phyloP scores from a whole-genome alignment of 2,888 invertebrate species.

The Melangyna quadrimaculata region DNA sequence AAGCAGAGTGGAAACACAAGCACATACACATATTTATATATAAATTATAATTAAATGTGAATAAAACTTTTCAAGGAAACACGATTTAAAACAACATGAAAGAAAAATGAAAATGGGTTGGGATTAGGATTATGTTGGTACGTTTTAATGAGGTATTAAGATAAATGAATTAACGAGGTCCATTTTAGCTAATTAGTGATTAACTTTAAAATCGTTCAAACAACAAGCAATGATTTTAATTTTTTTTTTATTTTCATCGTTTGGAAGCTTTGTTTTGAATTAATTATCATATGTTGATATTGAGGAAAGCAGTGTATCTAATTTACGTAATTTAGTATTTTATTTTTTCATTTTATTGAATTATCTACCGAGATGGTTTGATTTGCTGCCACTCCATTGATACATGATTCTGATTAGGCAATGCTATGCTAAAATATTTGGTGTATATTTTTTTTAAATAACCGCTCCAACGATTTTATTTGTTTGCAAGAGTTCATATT shows the following conservation, averaged over 20 bases:
- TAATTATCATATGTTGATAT: not conserved
- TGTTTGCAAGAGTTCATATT: no score
- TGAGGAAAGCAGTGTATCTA: not conserved
- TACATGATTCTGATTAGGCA: no score
- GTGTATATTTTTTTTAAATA: no score
- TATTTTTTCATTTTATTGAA: not conserved
- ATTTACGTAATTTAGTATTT: not conserved
- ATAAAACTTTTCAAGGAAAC: not conserved
- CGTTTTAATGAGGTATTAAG: constrained; percentile 1
- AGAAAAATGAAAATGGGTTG: not conserved
- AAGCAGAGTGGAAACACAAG: not conserved
- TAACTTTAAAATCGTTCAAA: not conserved
- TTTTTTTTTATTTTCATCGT: not conserved
- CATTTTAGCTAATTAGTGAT: constrained; percentile 13
- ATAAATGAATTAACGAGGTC: not conserved
- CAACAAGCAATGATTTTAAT: not conserved
- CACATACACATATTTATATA: not conserved
- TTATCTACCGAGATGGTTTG: no score
- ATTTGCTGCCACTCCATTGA: no score
- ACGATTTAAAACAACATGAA: not conserved
- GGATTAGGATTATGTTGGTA: not conserved
- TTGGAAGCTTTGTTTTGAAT: not conserved
- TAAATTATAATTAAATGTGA: not conserved
- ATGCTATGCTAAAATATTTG: no score
- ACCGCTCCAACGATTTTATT: no score